phyloP scores from a whole-genome alignment of 2,113 vertebrate genomes.

The Blennius ocellaris region DNA sequence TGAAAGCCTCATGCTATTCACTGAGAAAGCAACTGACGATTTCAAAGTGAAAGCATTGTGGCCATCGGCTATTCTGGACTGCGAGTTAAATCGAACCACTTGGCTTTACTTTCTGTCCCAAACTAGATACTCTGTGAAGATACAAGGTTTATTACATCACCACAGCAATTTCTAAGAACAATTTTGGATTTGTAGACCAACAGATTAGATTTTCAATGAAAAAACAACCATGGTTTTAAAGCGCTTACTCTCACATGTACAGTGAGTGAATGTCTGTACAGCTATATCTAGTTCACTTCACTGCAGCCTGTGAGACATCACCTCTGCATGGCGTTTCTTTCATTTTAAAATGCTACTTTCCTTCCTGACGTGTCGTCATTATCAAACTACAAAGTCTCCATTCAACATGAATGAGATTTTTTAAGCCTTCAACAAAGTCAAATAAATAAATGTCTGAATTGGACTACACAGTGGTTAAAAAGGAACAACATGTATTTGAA shows the following conservation, averaged over 20 bases:
- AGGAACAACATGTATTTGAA: no score
- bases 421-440: no score
- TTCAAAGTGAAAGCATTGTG: conserved; percentile 39
- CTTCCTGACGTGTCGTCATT: no score
- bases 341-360: no score
- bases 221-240: conserved; percentile 23
- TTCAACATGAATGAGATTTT: no score
- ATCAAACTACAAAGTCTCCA: no score
- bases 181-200: background rate
- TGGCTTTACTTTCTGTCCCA: conserved; percentile 18
- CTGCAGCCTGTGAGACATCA: no score
- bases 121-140: conserved; percentile 4
- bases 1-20: conserved; percentile 42
- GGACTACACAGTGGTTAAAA: no score
- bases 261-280: conserved; percentile 1
- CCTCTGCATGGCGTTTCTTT: no score
- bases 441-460: no score
- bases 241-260: conserved; percentile 27
- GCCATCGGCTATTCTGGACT: conserved; percentile 5
- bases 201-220: conserved; percentile 26
- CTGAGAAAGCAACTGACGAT: conserved; percentile 38
- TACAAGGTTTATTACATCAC: conserved; percentile 16
- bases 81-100: conserved; percentile 25
- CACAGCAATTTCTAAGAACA: background rate
- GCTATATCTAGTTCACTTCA: no score